These are phyloP conservation scores for Harmothoe impar DNA, from an alignment of 2,888 invertebrate species.

Conservation along the genomic window DNA sequence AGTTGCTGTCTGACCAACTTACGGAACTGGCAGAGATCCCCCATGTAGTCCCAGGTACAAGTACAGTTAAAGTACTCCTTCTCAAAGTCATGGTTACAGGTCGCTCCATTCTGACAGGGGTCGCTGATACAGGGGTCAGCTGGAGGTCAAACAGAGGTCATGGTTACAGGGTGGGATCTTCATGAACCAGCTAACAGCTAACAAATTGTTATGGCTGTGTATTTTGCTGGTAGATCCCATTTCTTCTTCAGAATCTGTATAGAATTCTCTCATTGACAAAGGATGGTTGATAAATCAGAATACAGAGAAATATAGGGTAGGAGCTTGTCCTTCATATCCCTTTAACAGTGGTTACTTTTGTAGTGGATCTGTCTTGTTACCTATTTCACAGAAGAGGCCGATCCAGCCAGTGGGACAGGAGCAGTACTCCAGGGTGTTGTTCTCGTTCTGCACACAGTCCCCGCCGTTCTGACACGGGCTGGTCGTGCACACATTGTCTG, in stretches of 20 bases:
- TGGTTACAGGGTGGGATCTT: background rate
- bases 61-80: constrained; percentile 47
- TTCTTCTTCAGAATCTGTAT: too few relatives aligned
- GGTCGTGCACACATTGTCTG: constrained; percentile 35
- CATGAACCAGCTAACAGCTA: too few relatives aligned
- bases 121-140: constrained; percentile 51
- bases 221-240: too few relatives aligned
- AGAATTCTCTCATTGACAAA: too few relatives aligned
- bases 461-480: constrained; percentile 13
- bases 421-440: constrained; percentile 38
- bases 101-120: constrained; percentile 41
- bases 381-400: constrained; percentile 43
- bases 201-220: too few relatives aligned
- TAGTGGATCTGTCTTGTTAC: background rate
- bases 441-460: constrained; percentile 14
- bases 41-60: constrained; percentile 46
- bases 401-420: constrained; percentile 11
- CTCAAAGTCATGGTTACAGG: constrained; percentile 52
- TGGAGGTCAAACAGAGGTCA: constrained; percentile 9
- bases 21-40: constrained; percentile 47
- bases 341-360: too few relatives aligned
- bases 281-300: too few relatives aligned
- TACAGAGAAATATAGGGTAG: too few relatives aligned
- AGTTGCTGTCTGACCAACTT: background rate
- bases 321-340: too few relatives aligned